Evolutionary conservation across 2,888 invertebrate species (phyloP), one percentile per base, ranked within the genome.

Genomic region (Macrosiphum euphorbiae): DNA sequence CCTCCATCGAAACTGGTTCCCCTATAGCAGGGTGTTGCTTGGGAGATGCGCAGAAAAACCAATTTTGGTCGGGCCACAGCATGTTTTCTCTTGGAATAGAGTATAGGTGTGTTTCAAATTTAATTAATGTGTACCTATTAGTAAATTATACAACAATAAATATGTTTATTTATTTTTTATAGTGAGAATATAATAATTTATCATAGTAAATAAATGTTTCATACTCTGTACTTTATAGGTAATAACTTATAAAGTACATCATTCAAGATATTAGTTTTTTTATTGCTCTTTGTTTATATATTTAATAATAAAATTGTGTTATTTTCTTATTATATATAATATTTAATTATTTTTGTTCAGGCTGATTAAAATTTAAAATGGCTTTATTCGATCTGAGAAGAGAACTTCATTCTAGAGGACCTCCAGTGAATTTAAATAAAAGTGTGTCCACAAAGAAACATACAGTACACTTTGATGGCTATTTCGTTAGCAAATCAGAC

Each of bases 401-500:
- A 90, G 93, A 93, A 88, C 55, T 93, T 61, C 85, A 90, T 61
- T 93, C 85, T 16, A 93, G 93, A 90, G 93, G 93, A 61, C 93
- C 93, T 47, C 85, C 61, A n/a, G 84, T 89, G 13, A 93, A 90
- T 85, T 90, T 93, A 10, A 93, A 61, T 85, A 93, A 28, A 90
- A 93, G 90, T 86, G 61, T 85, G 8, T 13, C 85, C 35, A 93
- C 44, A 3, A 93, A 93, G n/a, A 93, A 93, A 90, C 93, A 89
- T 35, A 90, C 89, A 58, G 26, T 93, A 85, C 93, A 93, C 50
- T 93, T 93, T 93, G 93, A 93, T 85, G 93, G 93, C 8, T 90
- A 90, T 11, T 93, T 93, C 61, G 93, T 93, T 41, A 93, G 93
- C 41, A 93, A 93, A 93, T 93, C 93, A 41, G 93, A 93, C 28